These are phyloP conservation scores for Sebastes vulpes DNA, from an alignment of 2,797 vertebrate genomes.

Conservation along the genomic window DNA sequence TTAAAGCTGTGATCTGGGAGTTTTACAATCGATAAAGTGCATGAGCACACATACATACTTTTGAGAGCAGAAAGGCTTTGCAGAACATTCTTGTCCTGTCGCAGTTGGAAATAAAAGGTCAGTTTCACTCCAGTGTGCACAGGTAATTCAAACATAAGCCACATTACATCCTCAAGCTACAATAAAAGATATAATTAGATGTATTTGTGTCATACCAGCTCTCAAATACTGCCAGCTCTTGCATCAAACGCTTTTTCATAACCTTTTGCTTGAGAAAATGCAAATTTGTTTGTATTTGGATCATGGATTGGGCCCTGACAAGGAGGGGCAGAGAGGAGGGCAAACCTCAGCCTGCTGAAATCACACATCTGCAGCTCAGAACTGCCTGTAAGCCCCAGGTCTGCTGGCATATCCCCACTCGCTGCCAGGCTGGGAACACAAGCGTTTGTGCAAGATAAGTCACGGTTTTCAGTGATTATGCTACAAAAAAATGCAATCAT, in stretches of 20 bases:
- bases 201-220: constrained; percentile 44
- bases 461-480: constrained; percentile 69
- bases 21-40: background rate
- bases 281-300: constrained; percentile 59
- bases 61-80: constrained; percentile 13
- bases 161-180: constrained; percentile 25
- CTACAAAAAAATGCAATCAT: constrained; percentile 53
- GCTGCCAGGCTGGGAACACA: constrained; percentile 65
- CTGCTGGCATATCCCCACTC: constrained; percentile 55
- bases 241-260: constrained; percentile 39
- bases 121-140: constrained; percentile 22
- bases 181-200: constrained; percentile 53
- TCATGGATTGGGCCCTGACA: constrained; percentile 44
- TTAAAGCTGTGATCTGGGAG: constrained; percentile 15
- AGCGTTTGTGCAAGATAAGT: constrained; percentile 71
- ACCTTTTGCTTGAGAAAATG: constrained; percentile 55
- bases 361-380: constrained; percentile 71
- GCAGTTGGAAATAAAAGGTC: constrained; percentile 44
- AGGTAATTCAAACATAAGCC: constrained; percentile 37
- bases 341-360: constrained; percentile 66
- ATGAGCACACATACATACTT: background rate
- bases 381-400: constrained; percentile 65
- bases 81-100: constrained; percentile 3
- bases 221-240: constrained; percentile 14
- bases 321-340: constrained; percentile 35